These are phyloP conservation scores for Dendrocopos noguchii DNA, from an alignment of 2,113 vertebrate species.

Conservation along the genomic window DNA sequence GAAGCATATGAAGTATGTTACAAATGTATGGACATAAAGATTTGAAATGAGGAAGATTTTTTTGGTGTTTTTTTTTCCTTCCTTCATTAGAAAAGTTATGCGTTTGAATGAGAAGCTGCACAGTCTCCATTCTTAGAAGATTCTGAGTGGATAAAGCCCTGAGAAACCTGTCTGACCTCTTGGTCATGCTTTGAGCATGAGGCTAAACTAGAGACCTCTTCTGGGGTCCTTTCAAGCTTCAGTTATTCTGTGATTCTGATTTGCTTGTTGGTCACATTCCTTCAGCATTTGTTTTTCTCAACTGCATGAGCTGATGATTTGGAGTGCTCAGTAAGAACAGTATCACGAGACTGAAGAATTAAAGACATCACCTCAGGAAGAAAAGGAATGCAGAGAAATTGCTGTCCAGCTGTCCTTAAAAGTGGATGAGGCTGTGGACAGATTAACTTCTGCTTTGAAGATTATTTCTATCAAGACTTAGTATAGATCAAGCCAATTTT, in stretches of 20 bases:
- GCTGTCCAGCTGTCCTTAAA: background rate
- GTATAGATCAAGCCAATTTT: background rate
- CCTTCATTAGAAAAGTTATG: background rate
- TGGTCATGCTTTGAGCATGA: background rate
- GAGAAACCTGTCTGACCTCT: background rate
- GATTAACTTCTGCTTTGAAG: background rate
- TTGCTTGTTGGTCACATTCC: background rate
- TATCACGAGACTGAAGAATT: background rate
- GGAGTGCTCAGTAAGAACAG: background rate
- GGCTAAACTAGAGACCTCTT: background rate
- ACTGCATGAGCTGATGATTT: background rate
- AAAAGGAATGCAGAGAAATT: background rate
- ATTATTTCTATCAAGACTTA: background rate
- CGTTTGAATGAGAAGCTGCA: background rate
- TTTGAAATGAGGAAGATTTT: background rate
- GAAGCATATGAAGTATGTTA: background rate
- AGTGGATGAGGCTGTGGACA: background rate
- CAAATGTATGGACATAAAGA: background rate
- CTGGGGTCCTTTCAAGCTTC: background rate
- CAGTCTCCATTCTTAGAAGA: background rate
- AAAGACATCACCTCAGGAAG: background rate
- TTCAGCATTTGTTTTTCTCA: background rate
- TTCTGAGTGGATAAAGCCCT: background rate
- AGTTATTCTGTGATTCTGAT: background rate
- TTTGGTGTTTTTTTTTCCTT: background rate